A percentile compares a stretch with the other conserved stretches of the same genome.
Conservation (phyloP, 2,797 vertebrate genomes). For the Pseudomugil gertrudae region DNA sequence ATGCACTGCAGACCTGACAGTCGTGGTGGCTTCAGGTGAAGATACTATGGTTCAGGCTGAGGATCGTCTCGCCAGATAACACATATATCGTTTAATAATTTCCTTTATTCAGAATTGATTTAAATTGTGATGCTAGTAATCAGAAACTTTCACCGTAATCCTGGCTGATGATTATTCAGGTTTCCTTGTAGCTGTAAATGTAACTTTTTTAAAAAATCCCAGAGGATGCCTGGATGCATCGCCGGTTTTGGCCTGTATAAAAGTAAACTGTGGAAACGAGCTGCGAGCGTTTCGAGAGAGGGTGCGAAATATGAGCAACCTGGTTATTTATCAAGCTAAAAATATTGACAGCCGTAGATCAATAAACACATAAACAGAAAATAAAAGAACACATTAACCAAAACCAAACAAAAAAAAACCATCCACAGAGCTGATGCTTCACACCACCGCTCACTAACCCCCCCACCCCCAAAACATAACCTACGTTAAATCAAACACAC, state of each 20-base stretch:
- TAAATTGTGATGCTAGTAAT: too few relatives aligned
- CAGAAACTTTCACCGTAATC: background rate
- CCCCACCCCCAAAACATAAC: constrained; percentile 20
- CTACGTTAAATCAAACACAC: constrained; percentile 54
- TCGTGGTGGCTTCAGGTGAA: background rate
- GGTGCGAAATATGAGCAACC: constrained; percentile 14
- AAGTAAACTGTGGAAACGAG: background rate
- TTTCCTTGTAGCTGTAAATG: too few relatives aligned
- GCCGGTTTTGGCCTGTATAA: background rate
- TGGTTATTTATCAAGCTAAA: constrained; percentile 32
- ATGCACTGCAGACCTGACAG: constrained; percentile 5
- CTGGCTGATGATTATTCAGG: too few relatives aligned
- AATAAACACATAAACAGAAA: constrained; percentile 14
- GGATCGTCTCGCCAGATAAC: background rate
- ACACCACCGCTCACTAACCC: constrained; percentile 22
- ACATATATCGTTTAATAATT: background rate
- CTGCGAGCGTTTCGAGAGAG: background rate
- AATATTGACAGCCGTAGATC: constrained; percentile 25
- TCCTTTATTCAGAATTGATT: too few relatives aligned
- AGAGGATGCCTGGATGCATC: background rate
- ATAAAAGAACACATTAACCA: constrained; percentile 10
- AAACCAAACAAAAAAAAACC: constrained; percentile 16
- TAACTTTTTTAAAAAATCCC: too few relatives aligned
- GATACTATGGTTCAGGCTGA: background rate
- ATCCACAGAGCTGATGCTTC: constrained; percentile 19